Base-by-base conservation (phyloP, 1,140 invertebrate genomes). In the Diuraphis noxia region DNA sequence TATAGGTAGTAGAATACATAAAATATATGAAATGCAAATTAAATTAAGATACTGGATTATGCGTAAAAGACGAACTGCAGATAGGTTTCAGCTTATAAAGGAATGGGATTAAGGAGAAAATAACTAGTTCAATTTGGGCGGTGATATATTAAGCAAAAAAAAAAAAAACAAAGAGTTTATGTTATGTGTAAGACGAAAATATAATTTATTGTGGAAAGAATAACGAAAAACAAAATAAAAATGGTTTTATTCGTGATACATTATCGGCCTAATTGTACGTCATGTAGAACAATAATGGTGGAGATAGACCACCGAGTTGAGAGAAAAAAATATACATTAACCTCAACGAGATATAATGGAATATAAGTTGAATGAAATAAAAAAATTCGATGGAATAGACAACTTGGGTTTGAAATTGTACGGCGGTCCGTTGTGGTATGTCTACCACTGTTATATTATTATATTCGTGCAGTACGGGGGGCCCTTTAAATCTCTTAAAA, bases 301-400 rank as follows among this genome's bases (percentile, higher is more conserved):
- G 10, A n/a, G 56, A 7, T n/a, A 72, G 30, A n/a, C 2, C 21
- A 72, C 56, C 4, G n/a, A 72, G 30, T 10, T 46, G 17, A 72
- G n/a, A n/a, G 56, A 63, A 63, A 63, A 63, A 30, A 72, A 72
- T 72, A 72, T 72, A 72, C 56, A 72, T 72, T 72, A 72, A 72
- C 30, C 30, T n/a, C 17, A n/a, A 72, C n/a, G 56, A n/a, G 34
- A 72, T 72, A 72, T n/a, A n/a, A 72, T 72, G 56, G 56, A 72
- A n/a, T n/a, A n/a, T n/a, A 13, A 72, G 56, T 72, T n/a, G 30
- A 72, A 72, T 72, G 30, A n/a, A 72, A 72, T 30, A 56, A 56
- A 72, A 72, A 49, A 7, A 49, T 49, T 34, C 30, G 13, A 13
- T 72, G 56, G 30, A 17, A 13, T 72, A n/a, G 30, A 17, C 56